phyloP scores from a whole-genome alignment of 2,797 vertebrate species.

The Oceanodroma leucorhoa region DNA sequence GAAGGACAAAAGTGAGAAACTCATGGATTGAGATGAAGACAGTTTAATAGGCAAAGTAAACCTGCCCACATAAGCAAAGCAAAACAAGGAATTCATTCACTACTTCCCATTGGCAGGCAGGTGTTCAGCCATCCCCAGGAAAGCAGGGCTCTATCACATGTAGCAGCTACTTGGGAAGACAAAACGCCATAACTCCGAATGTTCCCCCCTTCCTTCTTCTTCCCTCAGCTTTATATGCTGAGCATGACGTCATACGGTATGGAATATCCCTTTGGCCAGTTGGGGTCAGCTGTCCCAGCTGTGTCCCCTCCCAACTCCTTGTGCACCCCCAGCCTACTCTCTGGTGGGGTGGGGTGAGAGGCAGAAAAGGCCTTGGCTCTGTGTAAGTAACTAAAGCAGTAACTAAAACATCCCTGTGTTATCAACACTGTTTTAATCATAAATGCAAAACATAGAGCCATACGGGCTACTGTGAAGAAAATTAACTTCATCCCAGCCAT shows the following conservation, averaged over 20 bases:
- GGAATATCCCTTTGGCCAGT: not conserved
- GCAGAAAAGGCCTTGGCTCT: not conserved
- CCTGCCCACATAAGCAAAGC: not conserved
- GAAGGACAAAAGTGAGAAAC: not conserved
- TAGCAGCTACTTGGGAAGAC: not conserved
- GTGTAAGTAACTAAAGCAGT: not conserved
- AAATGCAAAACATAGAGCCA: not conserved
- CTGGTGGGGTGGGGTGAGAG: not conserved
- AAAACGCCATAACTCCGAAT: not conserved
- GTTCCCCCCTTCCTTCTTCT: not conserved
- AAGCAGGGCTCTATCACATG: accelerated
- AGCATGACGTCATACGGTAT: not conserved
- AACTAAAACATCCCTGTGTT: not conserved
- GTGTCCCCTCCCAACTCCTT: not conserved
- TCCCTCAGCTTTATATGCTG: not conserved
- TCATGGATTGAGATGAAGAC: not conserved
- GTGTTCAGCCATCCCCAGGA: not conserved
- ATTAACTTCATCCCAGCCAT: not conserved
- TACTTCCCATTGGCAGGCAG: not conserved
- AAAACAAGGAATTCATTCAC: not conserved
- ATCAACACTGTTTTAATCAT: not conserved
- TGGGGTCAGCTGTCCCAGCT: not conserved
- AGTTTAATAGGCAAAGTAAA: not conserved
- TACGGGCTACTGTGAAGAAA: not conserved
- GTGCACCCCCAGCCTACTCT: not conserved